phyloP scores from a whole-genome alignment of 1,140 invertebrate species.

The Rhopalosiphum maidis region DNA sequence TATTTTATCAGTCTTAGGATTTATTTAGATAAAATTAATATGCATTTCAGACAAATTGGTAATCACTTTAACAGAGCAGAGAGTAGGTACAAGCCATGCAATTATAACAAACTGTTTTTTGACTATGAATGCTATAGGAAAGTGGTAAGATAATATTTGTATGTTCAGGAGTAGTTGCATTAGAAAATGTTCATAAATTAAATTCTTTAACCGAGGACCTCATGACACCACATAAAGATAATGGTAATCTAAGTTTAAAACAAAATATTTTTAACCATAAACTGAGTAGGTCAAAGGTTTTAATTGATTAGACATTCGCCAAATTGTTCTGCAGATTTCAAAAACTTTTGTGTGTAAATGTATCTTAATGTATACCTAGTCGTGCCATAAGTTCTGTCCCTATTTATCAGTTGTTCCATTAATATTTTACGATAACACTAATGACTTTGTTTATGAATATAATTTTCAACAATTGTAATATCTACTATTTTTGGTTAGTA shows the following conservation, averaged over 20 bases:
- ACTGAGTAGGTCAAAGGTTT: neutral
- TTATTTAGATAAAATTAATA: too few species aligned
- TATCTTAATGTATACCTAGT: too few species aligned
- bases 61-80: too few species aligned
- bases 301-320: slow-evolving; percentile 21
- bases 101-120: neutral
- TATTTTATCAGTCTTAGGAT: too few species aligned
- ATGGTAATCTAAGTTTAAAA: neutral
- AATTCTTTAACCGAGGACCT: neutral
- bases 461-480: too few species aligned
- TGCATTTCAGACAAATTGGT: too few species aligned
- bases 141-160: neutral
- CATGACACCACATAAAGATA: slow-evolving; percentile 1
- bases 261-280: neutral
- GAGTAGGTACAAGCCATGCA: neutral
- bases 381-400: too few species aligned
- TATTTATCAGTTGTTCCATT: too few species aligned
- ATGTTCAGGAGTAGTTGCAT: neutral
- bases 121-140: neutral
- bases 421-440: too few species aligned
- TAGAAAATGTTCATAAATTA: neutral
- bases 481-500: too few species aligned
- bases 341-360: neutral
- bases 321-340: slow-evolving; percentile 25
- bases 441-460: too few species aligned